phyloP scores from a whole-genome alignment of 2,113 vertebrate genomes.

The Alaudala cheleensis region DNA sequence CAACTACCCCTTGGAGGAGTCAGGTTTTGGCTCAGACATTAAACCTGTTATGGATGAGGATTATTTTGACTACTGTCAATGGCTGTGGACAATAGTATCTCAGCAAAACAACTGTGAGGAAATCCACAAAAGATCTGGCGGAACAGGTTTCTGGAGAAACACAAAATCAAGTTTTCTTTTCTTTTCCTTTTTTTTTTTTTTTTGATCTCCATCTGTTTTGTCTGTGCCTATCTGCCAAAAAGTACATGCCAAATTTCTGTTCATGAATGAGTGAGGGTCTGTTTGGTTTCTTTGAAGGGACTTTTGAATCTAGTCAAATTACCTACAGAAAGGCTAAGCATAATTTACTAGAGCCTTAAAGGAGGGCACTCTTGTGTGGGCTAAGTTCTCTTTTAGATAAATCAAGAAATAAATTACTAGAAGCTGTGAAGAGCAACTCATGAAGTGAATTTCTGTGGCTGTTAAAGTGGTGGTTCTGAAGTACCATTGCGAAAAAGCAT shows the following conservation, averaged over 20 bases:
- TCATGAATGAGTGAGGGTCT: not conserved
- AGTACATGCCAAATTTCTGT: not conserved
- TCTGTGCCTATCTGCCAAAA: not conserved
- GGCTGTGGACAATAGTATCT: slow-evolving; percentile 28
- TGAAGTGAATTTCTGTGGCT: not conserved
- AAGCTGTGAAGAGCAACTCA: not conserved
- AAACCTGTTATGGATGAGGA: not conserved
- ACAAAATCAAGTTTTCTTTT: not conserved
- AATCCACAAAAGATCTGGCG: slow-evolving; percentile 37
- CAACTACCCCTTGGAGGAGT: not conserved
- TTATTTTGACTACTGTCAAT: slow-evolving; percentile 15
- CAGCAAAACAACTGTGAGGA: slow-evolving; percentile 46
- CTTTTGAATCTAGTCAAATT: not conserved
- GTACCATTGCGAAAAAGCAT: not conserved
- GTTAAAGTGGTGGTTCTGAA: not conserved
- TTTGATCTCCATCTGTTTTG: not conserved
- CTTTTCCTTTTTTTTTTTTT: not conserved
- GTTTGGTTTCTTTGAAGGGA: not conserved
- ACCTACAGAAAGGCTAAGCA: not conserved
- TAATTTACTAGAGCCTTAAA: not conserved
- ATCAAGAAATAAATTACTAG: not conserved
- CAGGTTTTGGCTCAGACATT: not conserved
- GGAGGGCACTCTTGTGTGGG: not conserved
- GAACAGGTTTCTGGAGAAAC: not conserved
- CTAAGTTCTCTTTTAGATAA: not conserved